Evolutionary conservation across 1,140 invertebrate species (phyloP).

Genomic region (Drosophila miranda): DNA sequence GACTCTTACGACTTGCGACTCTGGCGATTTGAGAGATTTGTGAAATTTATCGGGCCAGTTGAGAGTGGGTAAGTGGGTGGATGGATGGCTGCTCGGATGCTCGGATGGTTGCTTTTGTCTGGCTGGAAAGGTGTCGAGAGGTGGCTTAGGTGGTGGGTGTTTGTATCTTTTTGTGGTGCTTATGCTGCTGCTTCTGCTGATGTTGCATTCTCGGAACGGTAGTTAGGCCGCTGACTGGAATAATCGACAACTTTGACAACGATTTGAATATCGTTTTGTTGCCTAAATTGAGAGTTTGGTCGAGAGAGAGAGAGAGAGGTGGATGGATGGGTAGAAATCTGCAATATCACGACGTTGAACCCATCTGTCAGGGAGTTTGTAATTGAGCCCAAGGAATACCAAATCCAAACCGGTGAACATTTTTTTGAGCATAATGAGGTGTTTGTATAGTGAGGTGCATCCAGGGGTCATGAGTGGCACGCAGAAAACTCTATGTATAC

Average conservation of each 20-base stretch:
- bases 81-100: constrained; percentile 9
- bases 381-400: constrained; percentile 63
- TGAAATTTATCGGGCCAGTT: constrained; percentile 77
- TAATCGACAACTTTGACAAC: constrained; percentile 73
- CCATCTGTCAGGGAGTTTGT: constrained; percentile 69
- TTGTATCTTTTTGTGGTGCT: constrained; percentile 9
- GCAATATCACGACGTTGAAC: constrained; percentile 73
- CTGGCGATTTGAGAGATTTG: constrained; percentile 72
- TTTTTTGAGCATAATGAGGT: constrained; percentile 53
- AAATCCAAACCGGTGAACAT: constrained; percentile 27
- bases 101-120: too few relatives aligned
- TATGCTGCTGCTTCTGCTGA: constrained; percentile 18
- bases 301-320: too few relatives aligned
- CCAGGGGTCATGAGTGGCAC: background rate
- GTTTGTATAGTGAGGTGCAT: constrained; percentile 27
- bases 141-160: constrained; percentile 38
- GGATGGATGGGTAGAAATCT: constrained; percentile 47
- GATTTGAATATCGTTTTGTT: constrained; percentile 70
- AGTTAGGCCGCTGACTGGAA: constrained; percentile 62
- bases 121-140: constrained; percentile 31
- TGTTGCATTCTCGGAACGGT: constrained; percentile 67
- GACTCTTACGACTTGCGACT: constrained; percentile 54
- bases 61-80: constrained; percentile 44
- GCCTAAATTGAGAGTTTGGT: constrained; percentile 60
- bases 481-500: too few relatives aligned